A percentile compares a stretch with the other conserved stretches of the same genome.
Conservation (phyloP, 2,888 invertebrate genomes). For the Troides helena region DNA sequence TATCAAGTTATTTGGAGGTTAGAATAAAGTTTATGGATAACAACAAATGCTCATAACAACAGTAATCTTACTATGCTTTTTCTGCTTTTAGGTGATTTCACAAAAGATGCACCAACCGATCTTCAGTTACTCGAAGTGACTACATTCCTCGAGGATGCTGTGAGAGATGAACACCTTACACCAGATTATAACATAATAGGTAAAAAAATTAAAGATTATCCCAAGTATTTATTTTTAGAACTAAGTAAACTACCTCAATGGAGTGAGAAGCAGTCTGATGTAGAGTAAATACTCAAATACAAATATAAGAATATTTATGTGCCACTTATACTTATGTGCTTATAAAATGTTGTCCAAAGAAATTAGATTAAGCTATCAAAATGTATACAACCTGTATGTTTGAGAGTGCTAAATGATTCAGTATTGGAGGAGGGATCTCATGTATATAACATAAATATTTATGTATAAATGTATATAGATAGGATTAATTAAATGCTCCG, state of each 20-base stretch:
- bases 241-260: constrained; percentile 45
- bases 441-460: too few relatives aligned
- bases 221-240: constrained; percentile 40
- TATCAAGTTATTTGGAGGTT: neutral
- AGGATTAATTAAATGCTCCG: too few relatives aligned
- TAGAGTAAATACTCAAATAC: neutral
- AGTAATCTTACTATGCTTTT: neutral
- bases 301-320: neutral
- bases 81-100: constrained; percentile 53
- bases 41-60: neutral
- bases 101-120: constrained; percentile 39
- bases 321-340: neutral
- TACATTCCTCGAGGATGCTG: constrained; percentile 46
- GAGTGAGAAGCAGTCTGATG: constrained; percentile 34
- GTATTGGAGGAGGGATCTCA: too few relatives aligned
- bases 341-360: constrained; percentile 1
- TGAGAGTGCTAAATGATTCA: neutral
- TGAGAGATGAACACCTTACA: constrained; percentile 46
- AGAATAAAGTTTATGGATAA: neutral
- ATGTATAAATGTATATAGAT: too few relatives aligned
- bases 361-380: neutral
- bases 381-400: neutral
- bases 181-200: constrained; percentile 45
- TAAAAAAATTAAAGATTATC: constrained; percentile 40
- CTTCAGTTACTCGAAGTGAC: constrained; percentile 48